A percentile compares a stretch with the other conserved stretches of the same genome.
Conservation (phyloP, 2,888 invertebrate species). For the Diplolepis rosae region DNA sequence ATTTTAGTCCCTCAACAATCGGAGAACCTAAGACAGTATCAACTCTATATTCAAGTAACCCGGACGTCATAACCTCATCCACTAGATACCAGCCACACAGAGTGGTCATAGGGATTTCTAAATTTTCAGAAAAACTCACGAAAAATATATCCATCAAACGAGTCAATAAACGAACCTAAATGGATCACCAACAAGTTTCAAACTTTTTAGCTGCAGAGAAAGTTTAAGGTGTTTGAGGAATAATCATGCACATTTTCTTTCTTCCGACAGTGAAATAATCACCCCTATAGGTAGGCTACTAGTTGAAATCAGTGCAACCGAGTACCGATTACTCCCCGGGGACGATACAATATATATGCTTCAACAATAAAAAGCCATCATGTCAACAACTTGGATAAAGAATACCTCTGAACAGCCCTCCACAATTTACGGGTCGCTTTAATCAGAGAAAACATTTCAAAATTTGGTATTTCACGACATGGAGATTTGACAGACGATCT, state of each 20-base stretch:
- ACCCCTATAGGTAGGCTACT: constrained; percentile 23
- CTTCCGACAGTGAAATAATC: constrained; percentile 22
- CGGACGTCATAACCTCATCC: too few species aligned
- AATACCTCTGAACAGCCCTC: neutral
- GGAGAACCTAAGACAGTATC: neutral
- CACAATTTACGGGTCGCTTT: neutral
- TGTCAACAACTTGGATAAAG: neutral
- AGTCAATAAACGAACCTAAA: neutral
- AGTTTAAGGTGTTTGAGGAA: constrained; percentile 14
- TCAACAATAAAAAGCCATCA: neutral
- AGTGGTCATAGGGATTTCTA: neutral
- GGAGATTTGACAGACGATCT: too few species aligned
- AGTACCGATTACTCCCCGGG: neutral
- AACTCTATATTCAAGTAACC: too few species aligned
- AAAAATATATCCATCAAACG: neutral
- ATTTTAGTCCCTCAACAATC: too few species aligned
- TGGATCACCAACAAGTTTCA: neutral
- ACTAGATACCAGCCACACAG: neutral
- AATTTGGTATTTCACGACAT: neutral
- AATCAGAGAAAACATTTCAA: neutral
- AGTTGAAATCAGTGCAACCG: neutral
- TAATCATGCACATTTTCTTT: constrained; percentile 35
- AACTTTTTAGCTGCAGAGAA: neutral
- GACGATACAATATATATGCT: constrained; percentile 15
- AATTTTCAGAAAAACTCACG: neutral